Evolutionary conservation across 2,888 invertebrate genomes (phyloP).

Genomic region (Caenorhabditis sp.): DNA sequence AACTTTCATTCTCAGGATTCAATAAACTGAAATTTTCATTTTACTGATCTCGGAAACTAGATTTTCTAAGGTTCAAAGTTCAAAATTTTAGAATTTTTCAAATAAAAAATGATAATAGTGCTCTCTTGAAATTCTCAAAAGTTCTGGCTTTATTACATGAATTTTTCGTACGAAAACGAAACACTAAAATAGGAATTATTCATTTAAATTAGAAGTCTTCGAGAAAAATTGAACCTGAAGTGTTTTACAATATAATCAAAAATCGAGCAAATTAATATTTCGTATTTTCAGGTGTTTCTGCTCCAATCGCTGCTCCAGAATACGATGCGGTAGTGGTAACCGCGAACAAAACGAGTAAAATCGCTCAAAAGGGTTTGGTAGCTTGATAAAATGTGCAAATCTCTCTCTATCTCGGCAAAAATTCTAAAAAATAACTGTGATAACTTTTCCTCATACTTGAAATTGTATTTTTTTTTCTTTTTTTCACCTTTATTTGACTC

Average conservation of each 20-base stretch:
- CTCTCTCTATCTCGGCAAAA: too few relatives aligned
- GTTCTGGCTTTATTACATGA: too few relatives aligned
- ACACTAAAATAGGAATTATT: background rate
- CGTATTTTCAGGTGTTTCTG: background rate
- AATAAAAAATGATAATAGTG: too few relatives aligned
- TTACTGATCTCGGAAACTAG: too few relatives aligned
- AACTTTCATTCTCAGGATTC: too few relatives aligned
- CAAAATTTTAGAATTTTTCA: too few relatives aligned
- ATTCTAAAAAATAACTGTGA: too few relatives aligned
- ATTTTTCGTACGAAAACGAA: background rate
- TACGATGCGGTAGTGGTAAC: conserved; percentile 2
- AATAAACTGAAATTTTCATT: too few relatives aligned
- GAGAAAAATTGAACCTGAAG: background rate
- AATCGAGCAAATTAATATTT: too few relatives aligned
- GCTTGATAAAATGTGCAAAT: background rate
- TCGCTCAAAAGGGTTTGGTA: conserved; percentile 30
- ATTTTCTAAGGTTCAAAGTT: too few relatives aligned
- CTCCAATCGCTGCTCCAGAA: conserved; percentile 10
- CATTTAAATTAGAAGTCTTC: background rate
- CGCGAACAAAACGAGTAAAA: conserved; percentile 6
- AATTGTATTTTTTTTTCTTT: background rate
- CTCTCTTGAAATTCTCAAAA: too few relatives aligned
- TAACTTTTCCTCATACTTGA: background rate
- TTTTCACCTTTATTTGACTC: conserved; percentile 1
- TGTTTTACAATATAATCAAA: too few relatives aligned